Evolutionary conservation across 30 jellyfish, hydroid and myxozoan genomes (phyloP).

Genomic region (Hydractinia echinata): DNA sequence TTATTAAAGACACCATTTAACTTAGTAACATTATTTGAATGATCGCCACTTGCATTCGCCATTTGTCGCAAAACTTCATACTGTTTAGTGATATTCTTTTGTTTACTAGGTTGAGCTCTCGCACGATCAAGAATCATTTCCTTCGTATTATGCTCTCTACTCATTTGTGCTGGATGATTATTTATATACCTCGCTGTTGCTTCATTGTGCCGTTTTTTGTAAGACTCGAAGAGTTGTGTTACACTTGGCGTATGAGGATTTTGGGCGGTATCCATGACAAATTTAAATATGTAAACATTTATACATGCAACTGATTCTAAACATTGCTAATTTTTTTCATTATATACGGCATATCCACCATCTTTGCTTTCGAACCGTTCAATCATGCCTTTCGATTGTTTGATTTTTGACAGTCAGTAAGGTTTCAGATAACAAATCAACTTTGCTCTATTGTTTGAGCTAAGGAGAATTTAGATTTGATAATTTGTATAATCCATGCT

Average conservation of each 20-base stretch:
- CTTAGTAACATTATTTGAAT: neutral
- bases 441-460: slow-evolving; percentile 10
- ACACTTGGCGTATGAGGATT: neutral
- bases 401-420: slow-evolving; percentile 26
- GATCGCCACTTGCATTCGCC: neutral
- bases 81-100: neutral
- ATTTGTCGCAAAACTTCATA: slow-evolving; percentile 12
- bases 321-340: slow-evolving; percentile 8
- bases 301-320: slow-evolving; percentile 11
- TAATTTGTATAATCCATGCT: neutral
- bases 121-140: slow-evolving; percentile 9
- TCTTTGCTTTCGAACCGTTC: slow-evolving; percentile 25
- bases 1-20: slow-evolving; percentile 2
- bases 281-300: neutral
- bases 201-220: slow-evolving; percentile 11
- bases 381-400: slow-evolving; percentile 36
- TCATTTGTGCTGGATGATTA: slow-evolving; percentile 1
- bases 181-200: slow-evolving; percentile 7
- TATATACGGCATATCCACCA: slow-evolving; percentile 15
- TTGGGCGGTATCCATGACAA: slow-evolving; percentile 15
- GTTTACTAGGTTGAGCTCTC: neutral
- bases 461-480: slow-evolving; percentile 19
- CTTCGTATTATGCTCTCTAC: neutral
- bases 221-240: neutral
- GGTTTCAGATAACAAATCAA: slow-evolving; percentile 27